A percentile compares a stretch with the other conserved stretches of the same genome.
Evolutionary conservation across 2,888 invertebrate genomes (phyloP).

Genomic region (Lasiommata megera): DNA sequence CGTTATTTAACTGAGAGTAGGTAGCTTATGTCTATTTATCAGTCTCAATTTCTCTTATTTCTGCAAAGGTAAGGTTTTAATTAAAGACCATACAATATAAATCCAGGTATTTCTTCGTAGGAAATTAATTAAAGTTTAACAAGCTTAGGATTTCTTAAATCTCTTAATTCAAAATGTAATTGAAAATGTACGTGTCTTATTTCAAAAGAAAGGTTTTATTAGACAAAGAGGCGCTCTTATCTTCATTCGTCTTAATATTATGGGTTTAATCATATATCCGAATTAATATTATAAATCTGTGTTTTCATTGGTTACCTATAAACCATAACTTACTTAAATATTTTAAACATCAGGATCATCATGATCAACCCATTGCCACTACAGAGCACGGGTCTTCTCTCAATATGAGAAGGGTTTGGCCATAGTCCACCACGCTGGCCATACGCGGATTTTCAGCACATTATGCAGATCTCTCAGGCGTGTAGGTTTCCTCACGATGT

Average conservation of each 20-base stretch:
- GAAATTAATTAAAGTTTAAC: neutral
- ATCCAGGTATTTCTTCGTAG: neutral
- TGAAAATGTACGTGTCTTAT: neutral
- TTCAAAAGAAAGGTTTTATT: neutral
- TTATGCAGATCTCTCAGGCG: no score
- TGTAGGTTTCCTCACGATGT: no score
- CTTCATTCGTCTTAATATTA: neutral
- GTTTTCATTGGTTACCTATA: no score
- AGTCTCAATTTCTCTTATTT: slow-evolving; percentile 8
- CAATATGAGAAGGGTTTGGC: no score
- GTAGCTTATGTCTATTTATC: slow-evolving; percentile 11
- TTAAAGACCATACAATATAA: neutral
- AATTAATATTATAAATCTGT: no score
- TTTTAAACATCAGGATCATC: no score
- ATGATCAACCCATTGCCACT: no score
- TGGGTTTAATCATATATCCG: no score
- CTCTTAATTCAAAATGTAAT: neutral
- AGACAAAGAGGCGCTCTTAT: neutral
- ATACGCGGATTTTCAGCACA: no score
- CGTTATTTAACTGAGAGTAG: slow-evolving; percentile 23
- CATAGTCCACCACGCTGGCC: no score
- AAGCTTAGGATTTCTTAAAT: neutral
- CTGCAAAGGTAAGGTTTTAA: slow-evolving; percentile 5
- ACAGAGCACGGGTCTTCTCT: no score
- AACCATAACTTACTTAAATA: no score